phyloP scores from a whole-genome alignment of 92 coral and sea anemone species.

The Umimayanthus chanpuru region DNA sequence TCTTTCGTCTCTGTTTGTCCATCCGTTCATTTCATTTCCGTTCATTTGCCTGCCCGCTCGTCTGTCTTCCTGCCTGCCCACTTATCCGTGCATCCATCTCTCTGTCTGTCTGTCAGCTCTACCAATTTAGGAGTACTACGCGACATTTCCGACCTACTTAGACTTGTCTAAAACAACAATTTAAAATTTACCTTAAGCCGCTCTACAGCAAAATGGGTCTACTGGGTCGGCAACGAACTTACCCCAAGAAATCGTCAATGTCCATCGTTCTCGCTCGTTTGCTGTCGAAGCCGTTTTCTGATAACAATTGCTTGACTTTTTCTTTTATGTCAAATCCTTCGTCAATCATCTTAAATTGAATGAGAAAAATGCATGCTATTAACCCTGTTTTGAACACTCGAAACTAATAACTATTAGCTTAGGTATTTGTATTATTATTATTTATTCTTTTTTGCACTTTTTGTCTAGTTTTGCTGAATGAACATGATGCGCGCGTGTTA shows the following conservation, averaged over 20 bases:
- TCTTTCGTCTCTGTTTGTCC: too few species aligned
- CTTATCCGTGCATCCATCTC: background rate
- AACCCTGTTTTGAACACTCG: background rate
- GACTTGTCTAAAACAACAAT: too few species aligned
- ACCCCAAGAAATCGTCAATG: conserved; percentile 97
- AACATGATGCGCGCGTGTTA: too few species aligned
- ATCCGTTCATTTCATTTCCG: too few species aligned
- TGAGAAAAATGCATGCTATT: too few species aligned
- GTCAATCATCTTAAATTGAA: conserved; percentile 71
- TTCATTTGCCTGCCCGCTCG: too few species aligned
- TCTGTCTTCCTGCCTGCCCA: too few species aligned
- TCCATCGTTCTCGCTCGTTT: conserved; percentile 97
- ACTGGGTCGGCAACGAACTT: conserved; percentile 11
- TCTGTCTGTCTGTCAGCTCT: background rate
- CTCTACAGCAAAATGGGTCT: background rate
- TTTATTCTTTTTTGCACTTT: too few species aligned
- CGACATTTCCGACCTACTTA: too few species aligned
- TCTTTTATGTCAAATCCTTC: conserved; percentile 85
- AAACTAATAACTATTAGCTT: too few species aligned
- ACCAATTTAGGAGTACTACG: background rate
- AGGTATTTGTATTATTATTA: too few species aligned
- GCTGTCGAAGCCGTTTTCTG: conserved; percentile 78
- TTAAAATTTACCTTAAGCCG: background rate
- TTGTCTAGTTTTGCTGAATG: too few species aligned
- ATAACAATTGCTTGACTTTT: conserved; percentile 69